phyloP scores from a whole-genome alignment of 2,113 vertebrate species.

The Lampris incognitus region DNA sequence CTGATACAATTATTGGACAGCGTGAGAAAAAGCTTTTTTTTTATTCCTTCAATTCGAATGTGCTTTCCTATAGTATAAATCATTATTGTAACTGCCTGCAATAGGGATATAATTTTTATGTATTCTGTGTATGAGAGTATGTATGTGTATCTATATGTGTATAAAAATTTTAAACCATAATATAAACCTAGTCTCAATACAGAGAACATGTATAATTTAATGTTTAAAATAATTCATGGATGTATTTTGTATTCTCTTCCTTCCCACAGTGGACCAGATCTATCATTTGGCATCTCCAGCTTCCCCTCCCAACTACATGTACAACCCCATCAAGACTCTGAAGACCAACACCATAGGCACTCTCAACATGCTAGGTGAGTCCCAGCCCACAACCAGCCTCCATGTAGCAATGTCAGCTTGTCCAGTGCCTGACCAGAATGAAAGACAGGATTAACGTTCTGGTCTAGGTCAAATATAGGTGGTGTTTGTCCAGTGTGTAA shows the following conservation, averaged over 20 bases:
- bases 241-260: not conserved
- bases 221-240: not conserved
- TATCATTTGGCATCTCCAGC: constrained; percentile 98
- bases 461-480: not conserved
- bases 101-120: no score
- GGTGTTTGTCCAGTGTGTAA: no score
- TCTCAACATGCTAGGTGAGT: constrained; percentile 97
- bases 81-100: no score
- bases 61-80: no score
- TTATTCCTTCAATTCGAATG: no score
- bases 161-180: no score
- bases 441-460: not conserved
- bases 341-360: constrained; percentile 99
- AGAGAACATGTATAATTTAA: no score
- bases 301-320: constrained; percentile 99
- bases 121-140: no score
- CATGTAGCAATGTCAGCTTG: not conserved
- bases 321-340: constrained; percentile 98
- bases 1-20: no score
- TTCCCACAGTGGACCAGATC: constrained; percentile 93
- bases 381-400: not conserved
- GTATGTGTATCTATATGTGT: no score
- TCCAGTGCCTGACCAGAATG: not conserved
- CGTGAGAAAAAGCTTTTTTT: no score
- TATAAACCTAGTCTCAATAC: no score